Base-by-base conservation (phyloP, 2,113 vertebrate species). In the Zingel zingel region DNA sequence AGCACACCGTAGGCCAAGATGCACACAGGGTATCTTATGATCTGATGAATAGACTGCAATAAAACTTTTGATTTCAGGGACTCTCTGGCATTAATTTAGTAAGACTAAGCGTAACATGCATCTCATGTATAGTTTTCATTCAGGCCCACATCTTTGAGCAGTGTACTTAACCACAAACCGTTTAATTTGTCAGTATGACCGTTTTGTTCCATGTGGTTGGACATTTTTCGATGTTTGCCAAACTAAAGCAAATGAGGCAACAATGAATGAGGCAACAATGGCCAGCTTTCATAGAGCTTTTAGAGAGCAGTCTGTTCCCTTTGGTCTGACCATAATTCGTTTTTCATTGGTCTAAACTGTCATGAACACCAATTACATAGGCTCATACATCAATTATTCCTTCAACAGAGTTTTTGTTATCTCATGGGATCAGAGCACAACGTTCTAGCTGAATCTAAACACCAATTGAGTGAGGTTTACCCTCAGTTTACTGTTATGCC, bases 221-320 rank as follows among this genome's bases (percentile, higher is more conserved):
- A 74, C 11, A 43, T n/a, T 33, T 73, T 50, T 69, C 1, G 8
- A 64, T 75, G 71, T 57, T 33, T 18, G n/a, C 14, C 5, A 48
- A 81, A 25, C 59, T 58, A 66, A 81, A 70, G 21, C 16, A 11
- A 73, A 39, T 1, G 43, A 65, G 51, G 19, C 11, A 45, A 36
- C 56, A 16, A 27, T 71, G n/a, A 39, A 39, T 39, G 39, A 39
- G 9, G 39, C 2, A 43, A 47, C 50, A 12, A 14, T 68, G 27
- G 47, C 13, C 57, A 9, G 53, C 43, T 47, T 25, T 50, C 15
- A 6, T 11, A 48, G n/a, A 54, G 58, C n/a, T 66, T 45, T n/a
- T 2, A 23, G 59, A 78, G 63, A 74, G n/a, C 25, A 43, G n/a
- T 27, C 36, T 53, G 71, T 66, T 69, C 51, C 25, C 18, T 84